Percentiles rank a stretch among this genome's conserved stretches.
Evolutionary conservation across 2,888 invertebrate genomes (phyloP).

Genomic region (Tachina lurida): DNA sequence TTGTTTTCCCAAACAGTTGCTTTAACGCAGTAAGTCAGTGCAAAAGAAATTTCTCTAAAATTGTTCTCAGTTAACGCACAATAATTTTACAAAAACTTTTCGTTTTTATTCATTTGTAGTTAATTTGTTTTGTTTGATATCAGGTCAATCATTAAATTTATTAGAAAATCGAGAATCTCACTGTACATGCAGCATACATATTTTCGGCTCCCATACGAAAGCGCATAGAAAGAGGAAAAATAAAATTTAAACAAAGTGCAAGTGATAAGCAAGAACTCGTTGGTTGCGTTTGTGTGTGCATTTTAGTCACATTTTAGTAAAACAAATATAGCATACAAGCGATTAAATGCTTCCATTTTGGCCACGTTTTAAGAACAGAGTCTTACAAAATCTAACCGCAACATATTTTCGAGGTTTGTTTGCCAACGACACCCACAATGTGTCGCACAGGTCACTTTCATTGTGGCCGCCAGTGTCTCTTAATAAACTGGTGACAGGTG

Average conservation of each 20-base stretch:
- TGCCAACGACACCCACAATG: conserved; percentile 15
- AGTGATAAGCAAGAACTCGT: conserved; percentile 4
- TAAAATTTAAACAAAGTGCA: conserved; percentile 19
- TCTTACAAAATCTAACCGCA: conserved; percentile 86
- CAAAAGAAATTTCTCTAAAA: conserved; percentile 35
- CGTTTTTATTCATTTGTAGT: conserved; percentile 32
- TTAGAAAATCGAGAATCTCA: background rate
- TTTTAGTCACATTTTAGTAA: conserved; percentile 1
- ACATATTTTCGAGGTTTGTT: conserved; percentile 87
- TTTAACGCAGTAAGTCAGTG: conserved; percentile 59
- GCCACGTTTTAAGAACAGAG: conserved; percentile 85
- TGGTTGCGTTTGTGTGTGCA: conserved; percentile 11
- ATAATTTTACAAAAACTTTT: conserved; percentile 46
- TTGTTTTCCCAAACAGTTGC: conserved; percentile 34
- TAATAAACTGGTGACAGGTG: conserved; percentile 50
- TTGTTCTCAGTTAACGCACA: conserved; percentile 41
- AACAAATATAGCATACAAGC: background rate
- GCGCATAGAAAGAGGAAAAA: background rate
- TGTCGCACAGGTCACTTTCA: conserved; percentile 27
- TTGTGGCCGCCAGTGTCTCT: conserved; percentile 37
- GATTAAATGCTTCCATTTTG: conserved; percentile 85
- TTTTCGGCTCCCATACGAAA: background rate
- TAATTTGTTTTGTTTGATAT: conserved; percentile 27
- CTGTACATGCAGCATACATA: too few species aligned
- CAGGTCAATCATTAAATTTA: background rate